These are phyloP conservation scores for Geranospiza caerulescens DNA, from an alignment of 2,797 vertebrate genomes.

Conservation along the genomic window DNA sequence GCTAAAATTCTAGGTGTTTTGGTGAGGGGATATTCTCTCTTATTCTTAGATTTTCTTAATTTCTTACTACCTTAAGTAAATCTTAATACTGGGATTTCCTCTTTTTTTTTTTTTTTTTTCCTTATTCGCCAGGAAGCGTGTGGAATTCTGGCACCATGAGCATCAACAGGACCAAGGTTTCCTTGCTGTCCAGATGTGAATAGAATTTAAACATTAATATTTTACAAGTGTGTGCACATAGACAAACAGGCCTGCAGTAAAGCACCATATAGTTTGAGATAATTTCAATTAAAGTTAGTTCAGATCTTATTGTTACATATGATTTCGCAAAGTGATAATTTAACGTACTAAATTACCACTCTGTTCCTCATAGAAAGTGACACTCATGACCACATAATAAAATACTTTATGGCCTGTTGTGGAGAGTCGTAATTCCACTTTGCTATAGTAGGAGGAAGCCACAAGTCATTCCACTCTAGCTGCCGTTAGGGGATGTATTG, in stretches of 20 bases:
- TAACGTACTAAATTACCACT: constrained; percentile 12
- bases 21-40: neutral
- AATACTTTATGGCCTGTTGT: constrained; percentile 43
- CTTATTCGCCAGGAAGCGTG: fast-evolving
- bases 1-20: neutral
- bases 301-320: neutral
- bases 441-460: neutral
- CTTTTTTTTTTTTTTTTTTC: too few species aligned
- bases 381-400: constrained; percentile 31
- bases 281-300: constrained; percentile 25
- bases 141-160: neutral
- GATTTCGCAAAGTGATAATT: constrained; percentile 37
- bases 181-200: neutral
- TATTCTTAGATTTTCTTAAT: neutral
- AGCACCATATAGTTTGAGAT: neutral
- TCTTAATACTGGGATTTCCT: neutral
- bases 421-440: constrained; percentile 43
- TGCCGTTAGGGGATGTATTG: neutral
- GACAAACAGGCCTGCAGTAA: neutral
- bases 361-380: constrained; percentile 10
- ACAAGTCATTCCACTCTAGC: constrained; percentile 17
- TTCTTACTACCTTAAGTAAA: neutral
- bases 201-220: neutral
- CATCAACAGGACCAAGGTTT: neutral
- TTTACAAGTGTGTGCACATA: neutral